Percentiles rank a stretch among this genome's conserved stretches.
These are phyloP conservation scores for Muscidifurax raptorellus DNA, from an alignment of 1,140 invertebrate species.

Conservation along the genomic window DNA sequence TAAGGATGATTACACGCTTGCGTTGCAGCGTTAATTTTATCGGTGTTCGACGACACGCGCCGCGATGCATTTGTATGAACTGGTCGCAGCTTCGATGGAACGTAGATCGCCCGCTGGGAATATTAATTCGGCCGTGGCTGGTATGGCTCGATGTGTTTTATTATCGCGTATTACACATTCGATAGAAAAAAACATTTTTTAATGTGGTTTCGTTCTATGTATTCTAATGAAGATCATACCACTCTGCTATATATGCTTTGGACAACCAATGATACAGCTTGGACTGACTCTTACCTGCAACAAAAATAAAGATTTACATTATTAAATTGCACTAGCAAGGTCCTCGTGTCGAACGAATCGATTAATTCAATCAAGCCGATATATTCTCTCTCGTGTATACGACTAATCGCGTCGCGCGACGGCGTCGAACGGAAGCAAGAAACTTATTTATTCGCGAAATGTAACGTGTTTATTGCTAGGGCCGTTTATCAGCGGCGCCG, in stretches of 20 bases:
- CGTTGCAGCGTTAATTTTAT: slow-evolving; percentile 2
- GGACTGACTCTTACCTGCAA: slow-evolving; percentile 15
- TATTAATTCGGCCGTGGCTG: background rate
- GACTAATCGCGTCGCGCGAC: background rate
- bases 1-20: background rate
- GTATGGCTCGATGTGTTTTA: background rate
- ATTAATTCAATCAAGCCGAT: background rate
- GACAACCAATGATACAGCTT: background rate
- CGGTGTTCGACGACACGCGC: background rate
- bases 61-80: background rate
- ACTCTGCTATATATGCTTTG: too few species aligned
- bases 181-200: background rate
- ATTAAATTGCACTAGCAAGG: background rate
- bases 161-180: background rate
- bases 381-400: background rate
- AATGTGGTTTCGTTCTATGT: too few species aligned
- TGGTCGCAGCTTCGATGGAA: background rate
- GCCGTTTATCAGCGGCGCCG: background rate
- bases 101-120: background rate
- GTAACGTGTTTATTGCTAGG: background rate
- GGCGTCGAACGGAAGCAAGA: background rate
- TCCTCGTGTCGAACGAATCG: background rate
- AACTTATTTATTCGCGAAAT: slow-evolving; percentile 13
- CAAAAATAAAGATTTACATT: background rate
- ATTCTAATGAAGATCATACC: too few species aligned